Evolutionary conservation across 2,113 vertebrate genomes (phyloP).

Genomic region (Pomatorhinus ruficollis): DNA sequence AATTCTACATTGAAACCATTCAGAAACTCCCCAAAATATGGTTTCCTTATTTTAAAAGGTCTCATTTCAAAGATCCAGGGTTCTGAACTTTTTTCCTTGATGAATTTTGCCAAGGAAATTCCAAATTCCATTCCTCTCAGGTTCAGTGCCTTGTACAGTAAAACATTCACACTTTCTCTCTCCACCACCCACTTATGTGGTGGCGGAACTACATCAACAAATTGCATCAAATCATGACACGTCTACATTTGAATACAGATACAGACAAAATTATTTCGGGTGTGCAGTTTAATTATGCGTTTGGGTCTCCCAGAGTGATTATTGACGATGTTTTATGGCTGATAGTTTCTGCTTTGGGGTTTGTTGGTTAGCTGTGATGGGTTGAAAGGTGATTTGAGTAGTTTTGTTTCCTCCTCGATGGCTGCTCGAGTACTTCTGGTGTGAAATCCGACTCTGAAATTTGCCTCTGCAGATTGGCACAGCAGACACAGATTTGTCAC

Average conservation of each 20-base stretch:
- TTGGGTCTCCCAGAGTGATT: neutral
- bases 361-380: neutral
- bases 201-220: neutral
- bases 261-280: neutral
- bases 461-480: neutral
- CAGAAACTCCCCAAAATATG: rapidly evolving
- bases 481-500: neutral
- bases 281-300: neutral
- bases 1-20: neutral
- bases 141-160: neutral
- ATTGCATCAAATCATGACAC: neutral
- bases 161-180: neutral
- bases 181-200: neutral
- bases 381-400: neutral
- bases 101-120: neutral
- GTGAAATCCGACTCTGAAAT: neutral
- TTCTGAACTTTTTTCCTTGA: neutral
- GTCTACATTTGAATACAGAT: neutral
- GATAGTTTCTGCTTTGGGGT: neutral
- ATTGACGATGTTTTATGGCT: neutral
- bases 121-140: neutral
- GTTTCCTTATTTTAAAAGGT: neutral
- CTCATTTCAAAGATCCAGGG: neutral
- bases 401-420: neutral
- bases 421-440: neutral